Percentiles rank a stretch among this genome's conserved stretches.
phyloP scores from a whole-genome alignment of 1,140 invertebrate genomes.

The Nephila pilipes region DNA sequence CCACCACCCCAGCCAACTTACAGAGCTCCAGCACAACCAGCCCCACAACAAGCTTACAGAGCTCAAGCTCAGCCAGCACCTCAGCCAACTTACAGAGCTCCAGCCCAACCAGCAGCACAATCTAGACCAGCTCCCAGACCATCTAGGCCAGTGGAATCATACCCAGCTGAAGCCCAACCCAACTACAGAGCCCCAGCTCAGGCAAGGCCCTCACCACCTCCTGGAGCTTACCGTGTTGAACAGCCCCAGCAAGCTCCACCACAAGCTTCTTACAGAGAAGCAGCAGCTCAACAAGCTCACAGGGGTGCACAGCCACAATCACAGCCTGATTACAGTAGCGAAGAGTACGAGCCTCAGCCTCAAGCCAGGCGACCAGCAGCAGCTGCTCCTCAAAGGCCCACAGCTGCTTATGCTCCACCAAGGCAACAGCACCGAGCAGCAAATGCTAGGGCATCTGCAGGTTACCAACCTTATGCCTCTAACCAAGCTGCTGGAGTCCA shows the following conservation, averaged over 20 bases:
- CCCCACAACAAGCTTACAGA: constrained; percentile 49
- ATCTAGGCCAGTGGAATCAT: constrained; percentile 53
- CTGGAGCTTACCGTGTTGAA: not conserved
- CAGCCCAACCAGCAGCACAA: constrained; percentile 20
- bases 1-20: constrained; percentile 40
- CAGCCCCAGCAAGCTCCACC: constrained; percentile 9
- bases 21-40: constrained; percentile 63
- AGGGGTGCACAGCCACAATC: constrained; percentile 2
- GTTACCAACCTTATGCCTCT: constrained; percentile 59
- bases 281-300: constrained; percentile 31
- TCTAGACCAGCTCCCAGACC: constrained; percentile 43
- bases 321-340: constrained; percentile 1
- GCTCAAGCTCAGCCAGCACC: constrained; percentile 55
- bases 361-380: constrained; percentile 6
- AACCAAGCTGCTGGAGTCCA: constrained; percentile 74
- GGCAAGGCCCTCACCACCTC: not conserved
- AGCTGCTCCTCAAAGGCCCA: constrained; percentile 35
- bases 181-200: constrained; percentile 36
- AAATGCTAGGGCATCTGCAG: not conserved
- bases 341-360: constrained; percentile 38
- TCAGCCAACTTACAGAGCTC: constrained; percentile 47
- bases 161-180: constrained; percentile 57
- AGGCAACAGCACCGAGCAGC: constrained; percentile 9
- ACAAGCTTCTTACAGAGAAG: constrained; percentile 14
- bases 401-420: constrained; percentile 18